Evolutionary conservation across 92 coral and sea anemone genomes (phyloP).

Genomic region (Porites cylindrica): DNA sequence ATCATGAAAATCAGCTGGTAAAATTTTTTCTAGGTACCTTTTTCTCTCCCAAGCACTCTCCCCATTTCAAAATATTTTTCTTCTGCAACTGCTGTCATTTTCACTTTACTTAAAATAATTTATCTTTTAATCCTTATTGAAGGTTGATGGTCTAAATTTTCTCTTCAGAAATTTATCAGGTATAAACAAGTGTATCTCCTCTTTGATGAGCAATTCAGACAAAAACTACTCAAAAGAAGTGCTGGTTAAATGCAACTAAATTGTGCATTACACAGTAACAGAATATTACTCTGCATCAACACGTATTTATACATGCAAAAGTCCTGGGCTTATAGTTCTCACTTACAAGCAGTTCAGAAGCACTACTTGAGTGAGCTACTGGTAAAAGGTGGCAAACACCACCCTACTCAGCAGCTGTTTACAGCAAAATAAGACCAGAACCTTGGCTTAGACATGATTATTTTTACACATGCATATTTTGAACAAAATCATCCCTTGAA

Average conservation of each 20-base stretch:
- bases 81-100: slow-evolving; percentile 52
- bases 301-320: slow-evolving; percentile 43
- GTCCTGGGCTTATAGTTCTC: slow-evolving; percentile 41
- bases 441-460: background rate
- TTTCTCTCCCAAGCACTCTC: background rate
- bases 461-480: no score
- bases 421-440: slow-evolving; percentile 51
- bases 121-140: slow-evolving; percentile 57
- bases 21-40: no score
- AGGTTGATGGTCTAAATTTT: no score
- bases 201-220: no score
- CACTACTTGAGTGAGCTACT: slow-evolving; percentile 64
- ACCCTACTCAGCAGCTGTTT: slow-evolving; percentile 67
- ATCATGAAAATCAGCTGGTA: no score
- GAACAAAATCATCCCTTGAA: no score
- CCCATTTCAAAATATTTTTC: slow-evolving; percentile 73
- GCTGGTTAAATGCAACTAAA: slow-evolving; percentile 56
- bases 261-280: slow-evolving; percentile 59
- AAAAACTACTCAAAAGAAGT: slow-evolving; percentile 73
- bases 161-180: no score
- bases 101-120: slow-evolving; percentile 53
- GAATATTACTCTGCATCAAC: slow-evolving; percentile 35
- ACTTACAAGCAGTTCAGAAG: slow-evolving; percentile 59
- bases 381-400: slow-evolving; percentile 68
- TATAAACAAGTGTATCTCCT: no score